These are phyloP conservation scores for Argyrosomus regius DNA, from an alignment of 2,797 vertebrate species.

Conservation along the genomic window DNA sequence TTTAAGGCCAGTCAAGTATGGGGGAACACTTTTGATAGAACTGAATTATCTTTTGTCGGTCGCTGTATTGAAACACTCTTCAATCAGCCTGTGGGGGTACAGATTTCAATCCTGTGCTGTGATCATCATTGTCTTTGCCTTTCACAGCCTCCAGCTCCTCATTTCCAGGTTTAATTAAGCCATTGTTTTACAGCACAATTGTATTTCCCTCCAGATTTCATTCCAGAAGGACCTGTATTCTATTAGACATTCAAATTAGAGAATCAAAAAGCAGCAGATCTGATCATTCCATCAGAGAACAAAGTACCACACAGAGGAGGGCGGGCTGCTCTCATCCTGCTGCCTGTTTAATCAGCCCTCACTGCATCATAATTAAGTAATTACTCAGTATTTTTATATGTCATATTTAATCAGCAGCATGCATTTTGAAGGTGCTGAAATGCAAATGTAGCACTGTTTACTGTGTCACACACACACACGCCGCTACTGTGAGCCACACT, in stretches of 20 bases:
- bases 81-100: no score
- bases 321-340: not conserved
- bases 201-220: not conserved
- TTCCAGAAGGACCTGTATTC: not conserved
- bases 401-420: constrained; percentile 35
- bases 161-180: not conserved
- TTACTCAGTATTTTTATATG: constrained; percentile 40
- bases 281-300: not conserved
- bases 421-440: constrained; percentile 25
- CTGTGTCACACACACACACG: constrained; percentile 11
- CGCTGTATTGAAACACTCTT: no score
- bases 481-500: not conserved
- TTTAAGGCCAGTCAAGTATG: no score
- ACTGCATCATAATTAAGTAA: constrained; percentile 40
- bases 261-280: not conserved
- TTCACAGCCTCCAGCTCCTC: no score
- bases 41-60: no score
- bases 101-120: no score
- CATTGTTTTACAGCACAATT: not conserved
- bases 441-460: constrained; percentile 22
- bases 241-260: not conserved
- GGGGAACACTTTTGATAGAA: no score
- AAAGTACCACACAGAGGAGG: not conserved
- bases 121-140: no score
- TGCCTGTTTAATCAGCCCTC: constrained; percentile 46